Evolutionary conservation across 2,888 invertebrate species (phyloP).

Genomic region (Latrodectus hesperus): DNA sequence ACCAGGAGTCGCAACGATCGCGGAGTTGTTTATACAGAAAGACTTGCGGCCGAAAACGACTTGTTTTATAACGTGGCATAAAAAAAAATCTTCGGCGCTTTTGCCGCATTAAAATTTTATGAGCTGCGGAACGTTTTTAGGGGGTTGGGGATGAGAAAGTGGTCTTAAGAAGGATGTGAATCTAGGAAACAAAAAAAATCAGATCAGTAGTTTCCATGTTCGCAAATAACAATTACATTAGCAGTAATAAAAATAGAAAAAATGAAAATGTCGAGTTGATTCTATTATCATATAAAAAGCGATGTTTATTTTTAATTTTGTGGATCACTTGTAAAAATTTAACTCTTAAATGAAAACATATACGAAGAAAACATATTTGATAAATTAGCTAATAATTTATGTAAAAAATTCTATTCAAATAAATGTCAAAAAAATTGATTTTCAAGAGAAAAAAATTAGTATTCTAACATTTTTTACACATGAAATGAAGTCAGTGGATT

Average conservation of each 20-base stretch:
- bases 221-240: background rate
- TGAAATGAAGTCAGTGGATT: too few relatives aligned
- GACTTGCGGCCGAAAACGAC: conserved; percentile 54
- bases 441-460: too few relatives aligned
- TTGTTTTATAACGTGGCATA: conserved; percentile 65
- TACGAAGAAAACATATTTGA: too few relatives aligned
- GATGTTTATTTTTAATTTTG: too few relatives aligned
- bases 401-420: too few relatives aligned
- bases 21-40: conserved; percentile 51
- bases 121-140: conserved; percentile 26
- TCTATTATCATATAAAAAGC: too few relatives aligned
- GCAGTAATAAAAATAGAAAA: background rate
- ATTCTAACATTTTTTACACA: too few relatives aligned
- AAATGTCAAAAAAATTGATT: too few relatives aligned
- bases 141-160: background rate
- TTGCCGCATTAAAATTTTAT: conserved; percentile 67
- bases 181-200: background rate
- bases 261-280: too few relatives aligned
- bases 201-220: background rate
- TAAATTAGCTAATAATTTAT: too few relatives aligned
- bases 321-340: too few relatives aligned
- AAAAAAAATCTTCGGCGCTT: conserved; percentile 52
- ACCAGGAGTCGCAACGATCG: conserved; percentile 45
- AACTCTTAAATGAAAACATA: too few relatives aligned
- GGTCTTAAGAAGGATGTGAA: background rate